A percentile compares a stretch with the other conserved stretches of the same genome.
phyloP scores from a whole-genome alignment of 2,888 invertebrate species.

The Chrysina gloriosa region DNA sequence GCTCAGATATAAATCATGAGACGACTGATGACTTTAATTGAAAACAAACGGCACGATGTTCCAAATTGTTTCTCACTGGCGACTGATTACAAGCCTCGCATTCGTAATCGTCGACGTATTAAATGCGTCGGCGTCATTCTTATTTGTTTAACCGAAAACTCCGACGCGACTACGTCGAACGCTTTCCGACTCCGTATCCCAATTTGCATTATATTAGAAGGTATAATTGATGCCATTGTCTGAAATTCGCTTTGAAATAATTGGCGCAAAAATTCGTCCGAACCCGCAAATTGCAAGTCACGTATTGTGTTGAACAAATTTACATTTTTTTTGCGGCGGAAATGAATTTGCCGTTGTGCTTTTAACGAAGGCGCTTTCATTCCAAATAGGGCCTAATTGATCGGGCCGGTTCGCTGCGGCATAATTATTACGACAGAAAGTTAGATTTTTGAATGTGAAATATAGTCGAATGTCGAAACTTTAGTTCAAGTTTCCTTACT shows the following conservation, averaged over 20 bases:
- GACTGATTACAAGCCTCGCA: constrained; percentile 10
- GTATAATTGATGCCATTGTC: constrained; percentile 20
- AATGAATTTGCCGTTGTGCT: not conserved
- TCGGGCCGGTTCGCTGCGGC: not conserved
- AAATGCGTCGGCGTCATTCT: constrained; percentile 7
- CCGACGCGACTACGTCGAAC: not conserved
- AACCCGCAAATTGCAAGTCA: not conserved
- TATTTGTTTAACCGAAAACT: constrained; percentile 21
- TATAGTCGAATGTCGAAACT: no score
- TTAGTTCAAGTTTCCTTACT: no score
- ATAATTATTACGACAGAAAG: not conserved
- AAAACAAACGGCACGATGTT: constrained; percentile 22
- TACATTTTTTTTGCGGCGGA: not conserved
- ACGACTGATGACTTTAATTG: constrained; percentile 16
- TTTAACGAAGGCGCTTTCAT: not conserved
- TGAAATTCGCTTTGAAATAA: constrained; percentile 19
- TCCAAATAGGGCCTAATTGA: not conserved
- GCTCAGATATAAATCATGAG: constrained; percentile 1
- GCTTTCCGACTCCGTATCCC: not conserved
- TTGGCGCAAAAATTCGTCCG: not conserved
- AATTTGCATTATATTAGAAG: constrained; percentile 26
- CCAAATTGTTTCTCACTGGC: constrained; percentile 17
- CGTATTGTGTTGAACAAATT: not conserved
- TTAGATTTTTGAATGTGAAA: not conserved
- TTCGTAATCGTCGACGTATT: constrained; percentile 13